Evolutionary conservation across 1,140 invertebrate genomes (phyloP).

Genomic region (Drosophila ercepeae): DNA sequence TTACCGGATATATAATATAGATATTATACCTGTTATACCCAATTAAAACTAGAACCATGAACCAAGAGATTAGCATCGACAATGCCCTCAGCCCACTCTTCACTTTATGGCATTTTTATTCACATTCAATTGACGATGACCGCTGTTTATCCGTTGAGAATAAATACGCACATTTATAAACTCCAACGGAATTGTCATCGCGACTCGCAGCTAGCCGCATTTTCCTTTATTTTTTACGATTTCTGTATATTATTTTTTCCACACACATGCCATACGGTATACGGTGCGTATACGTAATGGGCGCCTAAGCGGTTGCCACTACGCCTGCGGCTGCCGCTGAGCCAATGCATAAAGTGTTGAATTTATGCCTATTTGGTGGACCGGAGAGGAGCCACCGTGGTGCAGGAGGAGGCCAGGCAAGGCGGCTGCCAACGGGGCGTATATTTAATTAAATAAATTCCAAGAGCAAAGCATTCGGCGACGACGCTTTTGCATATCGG

Average conservation of each 20-base stretch:
- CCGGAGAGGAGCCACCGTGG: conserved; percentile 21
- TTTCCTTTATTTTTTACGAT: background rate
- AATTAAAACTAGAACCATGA: background rate
- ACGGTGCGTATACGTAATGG: conserved; percentile 64
- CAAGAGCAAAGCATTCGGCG: conserved; percentile 51
- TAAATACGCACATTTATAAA: conserved; percentile 52
- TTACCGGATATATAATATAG: background rate
- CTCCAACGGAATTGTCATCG: conserved; percentile 64
- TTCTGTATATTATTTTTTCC: conserved; percentile 3
- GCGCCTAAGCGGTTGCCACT: conserved; percentile 31
- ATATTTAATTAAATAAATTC: conserved; percentile 83
- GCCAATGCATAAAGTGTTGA: conserved; percentile 70
- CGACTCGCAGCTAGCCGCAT: conserved; percentile 36
- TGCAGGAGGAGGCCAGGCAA: conserved; percentile 11
- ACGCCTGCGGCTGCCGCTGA: conserved; percentile 23
- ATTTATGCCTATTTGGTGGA: conserved; percentile 72
- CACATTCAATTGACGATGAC: conserved; percentile 32
- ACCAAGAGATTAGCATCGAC: background rate
- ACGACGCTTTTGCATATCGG: conserved; percentile 55
- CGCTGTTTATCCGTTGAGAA: conserved; percentile 5
- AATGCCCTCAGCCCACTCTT: background rate
- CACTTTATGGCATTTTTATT: conserved; percentile 43
- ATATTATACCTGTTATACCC: background rate
- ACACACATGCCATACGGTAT: conserved; percentile 14
- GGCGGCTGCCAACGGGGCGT: conserved; percentile 72